Evolutionary conservation across 2,888 invertebrate genomes (phyloP).

Genomic region (Phymatocera aterrima): DNA sequence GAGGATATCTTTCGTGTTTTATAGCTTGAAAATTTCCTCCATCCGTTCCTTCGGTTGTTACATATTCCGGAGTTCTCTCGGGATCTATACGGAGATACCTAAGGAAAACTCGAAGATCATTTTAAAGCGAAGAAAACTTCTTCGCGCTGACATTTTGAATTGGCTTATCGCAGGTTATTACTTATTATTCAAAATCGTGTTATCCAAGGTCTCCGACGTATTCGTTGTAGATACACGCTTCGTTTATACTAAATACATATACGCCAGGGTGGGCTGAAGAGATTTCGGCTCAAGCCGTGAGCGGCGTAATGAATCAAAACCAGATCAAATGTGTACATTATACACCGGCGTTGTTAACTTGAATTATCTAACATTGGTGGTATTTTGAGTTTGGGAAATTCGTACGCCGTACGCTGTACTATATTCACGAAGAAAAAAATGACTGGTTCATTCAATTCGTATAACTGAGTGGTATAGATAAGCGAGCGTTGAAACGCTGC

Average conservation of each 20-base stretch:
- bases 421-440: background rate
- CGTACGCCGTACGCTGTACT: background rate
- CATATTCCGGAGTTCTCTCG: background rate
- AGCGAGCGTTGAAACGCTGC: constrained; percentile 5
- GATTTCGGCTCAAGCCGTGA: background rate
- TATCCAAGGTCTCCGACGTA: background rate
- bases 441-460: constrained; percentile 16
- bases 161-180: background rate
- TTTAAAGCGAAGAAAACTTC: background rate
- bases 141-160: constrained; percentile 1
- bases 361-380: background rate
- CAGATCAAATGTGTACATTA: constrained; percentile 5
- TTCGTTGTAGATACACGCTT: background rate
- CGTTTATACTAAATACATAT: background rate
- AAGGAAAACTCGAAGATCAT: no score
- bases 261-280: background rate
- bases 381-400: background rate
- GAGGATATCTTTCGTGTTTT: background rate
- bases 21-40: background rate
- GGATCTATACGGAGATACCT: background rate
- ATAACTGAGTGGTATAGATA: background rate
- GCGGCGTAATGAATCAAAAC: constrained; percentile 35
- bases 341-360: background rate
- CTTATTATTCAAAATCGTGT: constrained; percentile 8
- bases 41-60: background rate